These are phyloP conservation scores for Lithobates sylvaticus DNA, from an alignment of 2,797 vertebrate genomes.

Conservation along the genomic window DNA sequence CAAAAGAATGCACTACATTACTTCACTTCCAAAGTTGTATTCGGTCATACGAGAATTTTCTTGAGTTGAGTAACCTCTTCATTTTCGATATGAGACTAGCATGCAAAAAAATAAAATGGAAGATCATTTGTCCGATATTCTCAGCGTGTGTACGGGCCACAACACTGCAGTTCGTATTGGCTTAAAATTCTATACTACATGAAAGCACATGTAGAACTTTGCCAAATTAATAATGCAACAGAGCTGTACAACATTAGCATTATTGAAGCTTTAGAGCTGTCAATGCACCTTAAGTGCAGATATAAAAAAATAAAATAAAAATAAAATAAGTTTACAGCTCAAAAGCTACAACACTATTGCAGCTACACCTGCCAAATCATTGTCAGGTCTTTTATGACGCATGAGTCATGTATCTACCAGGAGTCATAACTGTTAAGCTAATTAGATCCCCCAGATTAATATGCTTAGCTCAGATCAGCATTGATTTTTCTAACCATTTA, in stretches of 20 bases:
- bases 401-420: conserved; percentile 72
- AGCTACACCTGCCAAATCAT: conserved; percentile 39
- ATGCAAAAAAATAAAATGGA: too few species aligned
- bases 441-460: conserved; percentile 75
- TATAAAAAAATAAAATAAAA: background rate
- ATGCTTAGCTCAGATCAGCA: conserved; percentile 72
- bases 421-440: conserved; percentile 74
- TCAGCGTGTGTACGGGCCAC: too few species aligned
- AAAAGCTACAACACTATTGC: background rate
- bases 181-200: background rate
- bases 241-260: conserved; percentile 14
- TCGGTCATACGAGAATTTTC: too few species aligned
- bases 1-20: too few species aligned
- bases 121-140: too few species aligned
- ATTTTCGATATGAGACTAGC: too few species aligned
- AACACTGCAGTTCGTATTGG: background rate
- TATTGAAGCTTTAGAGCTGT: conserved; percentile 3
- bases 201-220: background rate
- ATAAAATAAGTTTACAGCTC: conserved; percentile 4
- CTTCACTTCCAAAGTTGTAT: too few species aligned
- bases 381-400: conserved; percentile 64
- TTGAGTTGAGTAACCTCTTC: too few species aligned
- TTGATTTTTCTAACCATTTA: conserved; percentile 74
- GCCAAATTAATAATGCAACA: conserved; percentile 29
- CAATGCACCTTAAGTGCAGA: conserved; percentile 9